Base-by-base conservation (phyloP, 1,140 invertebrate species). In the Scylla paramamosain region DNA sequence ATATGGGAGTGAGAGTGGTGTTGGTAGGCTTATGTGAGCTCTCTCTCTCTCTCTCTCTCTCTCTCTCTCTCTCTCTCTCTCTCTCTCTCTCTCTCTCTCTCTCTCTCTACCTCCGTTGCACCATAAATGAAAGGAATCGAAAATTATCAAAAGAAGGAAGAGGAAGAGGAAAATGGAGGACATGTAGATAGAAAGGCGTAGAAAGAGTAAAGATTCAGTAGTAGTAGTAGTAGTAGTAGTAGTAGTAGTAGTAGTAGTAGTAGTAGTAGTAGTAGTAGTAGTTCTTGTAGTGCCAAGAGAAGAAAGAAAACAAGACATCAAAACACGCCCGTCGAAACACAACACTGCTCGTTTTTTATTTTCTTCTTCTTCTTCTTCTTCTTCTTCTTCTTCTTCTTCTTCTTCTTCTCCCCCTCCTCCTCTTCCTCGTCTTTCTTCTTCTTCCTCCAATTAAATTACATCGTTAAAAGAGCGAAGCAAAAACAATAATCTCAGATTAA, bases 31-130 rank as follows among this genome's bases (percentile, higher is more conserved):
- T 46, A 46, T 59, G 48, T 28, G 45, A 1, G 48, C 4, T 20
- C 90, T 31, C 45, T 59, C 52, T 31, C 90, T 59, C 90, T 59
- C 90, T 92, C 91, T 92, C 91, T 92, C 91, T 92, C 91, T 92
- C 91, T 92, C 91, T 92, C 52, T 67, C 91, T 77, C 52, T 92
- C 52, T 77, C n/a, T 92, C 39, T 39, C 39, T 39, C 39, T 39
- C 39, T 39, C 89, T 91, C 39, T 46, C 89, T 39, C 89, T 87
- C 25, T 39, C 88, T 46, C 29, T 90, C 45, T 46, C 88, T 90
- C 88, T 90, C 88, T 91, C 48, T 91, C 48, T 59, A 28, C 28
- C 90, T 91, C 90, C 39, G 14, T 91, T 39, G 29, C 46, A 39
- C 90, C 28, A 67, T 20, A 77, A n/a, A 77, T 77, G 67, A 77